Percentiles rank a stretch among this genome's conserved stretches.
Evolutionary conservation across 2,888 invertebrate species (phyloP).

Genomic region (Phyllotreta striolata): DNA sequence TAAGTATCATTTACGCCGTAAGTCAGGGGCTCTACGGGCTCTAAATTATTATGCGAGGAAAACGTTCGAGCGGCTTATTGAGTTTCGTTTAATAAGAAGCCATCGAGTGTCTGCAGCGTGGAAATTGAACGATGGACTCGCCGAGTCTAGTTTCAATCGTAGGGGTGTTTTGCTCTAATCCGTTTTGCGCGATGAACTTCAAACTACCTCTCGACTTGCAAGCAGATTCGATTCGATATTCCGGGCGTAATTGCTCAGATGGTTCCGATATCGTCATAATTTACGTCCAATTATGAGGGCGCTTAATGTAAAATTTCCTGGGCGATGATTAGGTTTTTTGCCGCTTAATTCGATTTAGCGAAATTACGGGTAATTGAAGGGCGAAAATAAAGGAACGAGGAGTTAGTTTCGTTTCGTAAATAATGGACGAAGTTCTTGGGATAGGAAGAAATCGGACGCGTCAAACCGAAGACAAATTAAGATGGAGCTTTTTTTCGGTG

Average conservation of each 20-base stretch:
- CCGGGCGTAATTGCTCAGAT: conserved; percentile 37
- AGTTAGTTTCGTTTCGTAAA: no score
- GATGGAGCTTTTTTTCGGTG: no score
- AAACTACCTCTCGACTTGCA: conserved; percentile 33
- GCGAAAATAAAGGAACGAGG: no score
- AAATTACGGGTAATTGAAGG: no score
- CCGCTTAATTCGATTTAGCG: conserved; percentile 8
- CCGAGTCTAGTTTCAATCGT: conserved; percentile 26
- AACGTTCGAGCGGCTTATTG: conserved; percentile 33
- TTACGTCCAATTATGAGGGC: conserved; percentile 27
- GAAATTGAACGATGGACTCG: conserved; percentile 41
- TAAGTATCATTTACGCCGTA: not conserved
- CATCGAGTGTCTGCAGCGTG: conserved; percentile 32
- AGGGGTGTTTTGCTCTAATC: conserved; percentile 40
- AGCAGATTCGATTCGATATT: conserved; percentile 36
- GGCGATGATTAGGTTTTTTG: conserved; percentile 10
- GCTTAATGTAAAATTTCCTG: conserved; percentile 21
- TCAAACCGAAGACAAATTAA: no score
- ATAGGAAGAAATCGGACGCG: no score
- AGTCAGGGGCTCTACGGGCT: conserved; percentile 2
- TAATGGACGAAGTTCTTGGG: no score
- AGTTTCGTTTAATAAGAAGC: conserved; percentile 39
- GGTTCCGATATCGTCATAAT: conserved; percentile 28
- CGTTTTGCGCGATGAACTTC: conserved; percentile 39
- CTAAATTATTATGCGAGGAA: conserved; percentile 19